These are phyloP conservation scores for Lithobates pipiens DNA, from an alignment of 2,797 vertebrate species.

Conservation along the genomic window DNA sequence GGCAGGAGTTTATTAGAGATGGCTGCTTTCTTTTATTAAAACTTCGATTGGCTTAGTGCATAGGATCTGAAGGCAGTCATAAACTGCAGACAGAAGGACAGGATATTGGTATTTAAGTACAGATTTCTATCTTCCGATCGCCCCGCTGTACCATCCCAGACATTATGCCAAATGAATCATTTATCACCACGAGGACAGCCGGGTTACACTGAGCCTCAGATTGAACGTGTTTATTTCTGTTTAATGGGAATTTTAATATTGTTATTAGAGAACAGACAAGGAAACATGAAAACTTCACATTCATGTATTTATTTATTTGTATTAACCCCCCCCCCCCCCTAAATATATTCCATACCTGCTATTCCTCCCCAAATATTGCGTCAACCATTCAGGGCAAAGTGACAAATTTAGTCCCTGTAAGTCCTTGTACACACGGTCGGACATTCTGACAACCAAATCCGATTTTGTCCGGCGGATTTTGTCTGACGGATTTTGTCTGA, in stretches of 20 bases:
- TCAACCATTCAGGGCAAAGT: no score
- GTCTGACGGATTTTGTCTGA: no score
- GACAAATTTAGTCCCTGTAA: no score
- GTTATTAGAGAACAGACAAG: conserved; percentile 44
- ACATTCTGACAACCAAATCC: no score
- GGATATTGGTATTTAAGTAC: conserved; percentile 83
- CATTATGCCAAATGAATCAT: conserved; percentile 71
- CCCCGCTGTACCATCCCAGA: conserved; percentile 75
- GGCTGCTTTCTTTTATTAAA: conserved; percentile 88
- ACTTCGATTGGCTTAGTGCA: conserved; percentile 87
- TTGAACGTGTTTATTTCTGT: conserved; percentile 71
- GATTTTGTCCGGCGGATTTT: no score
- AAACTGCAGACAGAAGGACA: conserved; percentile 84
- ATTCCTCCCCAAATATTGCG: no score
- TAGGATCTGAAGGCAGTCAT: conserved; percentile 82
- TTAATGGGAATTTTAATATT: conserved; percentile 58
- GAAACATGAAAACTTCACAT: neutral
- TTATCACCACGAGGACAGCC: conserved; percentile 72
- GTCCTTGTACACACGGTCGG: no score
- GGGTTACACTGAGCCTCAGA: conserved; percentile 68
- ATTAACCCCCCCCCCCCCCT: no score
- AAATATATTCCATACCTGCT: no score
- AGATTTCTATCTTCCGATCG: conserved; percentile 82
- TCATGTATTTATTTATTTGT: no score
- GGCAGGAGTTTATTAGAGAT: conserved; percentile 87